These are phyloP conservation scores for Tricholauxania praeusta DNA, from an alignment of 2,888 invertebrate genomes.

Conservation along the genomic window DNA sequence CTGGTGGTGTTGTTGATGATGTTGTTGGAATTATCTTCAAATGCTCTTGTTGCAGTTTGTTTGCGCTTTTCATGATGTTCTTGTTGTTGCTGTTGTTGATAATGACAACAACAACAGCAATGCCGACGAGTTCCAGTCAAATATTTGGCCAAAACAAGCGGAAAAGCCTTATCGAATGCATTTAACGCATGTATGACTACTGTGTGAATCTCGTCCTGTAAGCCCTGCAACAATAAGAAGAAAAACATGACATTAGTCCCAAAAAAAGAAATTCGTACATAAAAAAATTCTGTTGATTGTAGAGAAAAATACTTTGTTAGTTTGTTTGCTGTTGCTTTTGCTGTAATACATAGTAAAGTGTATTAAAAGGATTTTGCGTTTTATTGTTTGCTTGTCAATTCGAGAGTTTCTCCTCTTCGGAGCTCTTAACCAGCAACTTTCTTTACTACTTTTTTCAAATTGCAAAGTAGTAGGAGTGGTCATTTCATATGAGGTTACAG, in stretches of 20 bases:
- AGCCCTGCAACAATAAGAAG: conserved; percentile 57
- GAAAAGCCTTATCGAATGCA: conserved; percentile 67
- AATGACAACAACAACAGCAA: conserved; percentile 41
- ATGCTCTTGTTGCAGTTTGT: conserved; percentile 52
- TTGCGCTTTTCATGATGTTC: conserved; percentile 45
- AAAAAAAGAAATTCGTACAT: conserved; percentile 20
- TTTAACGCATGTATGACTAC: conserved; percentile 68
- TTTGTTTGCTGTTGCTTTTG: conserved; percentile 33
- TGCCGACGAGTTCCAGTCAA: conserved; percentile 59
- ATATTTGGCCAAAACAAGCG: conserved; percentile 66
- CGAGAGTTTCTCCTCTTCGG: background rate
- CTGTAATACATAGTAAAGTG: conserved; percentile 50
- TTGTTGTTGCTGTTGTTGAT: conserved; percentile 57
- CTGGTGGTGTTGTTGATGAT: conserved; percentile 48
- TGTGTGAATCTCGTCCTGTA: conserved; percentile 68
- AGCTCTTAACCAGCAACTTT: conserved; percentile 1
- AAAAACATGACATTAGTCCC: conserved; percentile 19
- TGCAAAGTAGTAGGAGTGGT: conserved; percentile 5
- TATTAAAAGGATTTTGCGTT: conserved; percentile 57
- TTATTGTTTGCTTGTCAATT: conserved; percentile 56
- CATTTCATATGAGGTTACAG: background rate
- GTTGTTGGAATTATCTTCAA: conserved; percentile 44
- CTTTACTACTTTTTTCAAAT: background rate
- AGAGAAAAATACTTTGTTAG: conserved; percentile 20
- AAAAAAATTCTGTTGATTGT: background rate